Evolutionary conservation across 2,888 invertebrate genomes (phyloP), one percentile per base, ranked within the genome.

Genomic region (Pyrrhia umbra): DNA sequence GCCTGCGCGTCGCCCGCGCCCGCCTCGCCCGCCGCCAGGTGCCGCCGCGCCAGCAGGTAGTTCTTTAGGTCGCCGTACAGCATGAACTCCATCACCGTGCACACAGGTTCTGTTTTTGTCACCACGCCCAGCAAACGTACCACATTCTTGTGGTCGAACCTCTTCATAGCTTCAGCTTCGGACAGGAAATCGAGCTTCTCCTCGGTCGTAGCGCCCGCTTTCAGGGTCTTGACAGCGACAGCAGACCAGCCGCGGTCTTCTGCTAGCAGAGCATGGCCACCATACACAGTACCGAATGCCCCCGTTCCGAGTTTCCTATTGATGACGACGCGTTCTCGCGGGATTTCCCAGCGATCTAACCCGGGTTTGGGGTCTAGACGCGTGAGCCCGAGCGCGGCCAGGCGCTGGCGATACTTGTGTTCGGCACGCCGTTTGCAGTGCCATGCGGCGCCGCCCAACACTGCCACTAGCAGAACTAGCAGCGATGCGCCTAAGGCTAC

Each of bases 41-140:
- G 97, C 42, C 98, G 96, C 72, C 98, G 96, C 13, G 98, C 98
- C 74, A 98, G 90, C 61, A 99, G 95, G 91, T 97, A 99, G 8
- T 97, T 98, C 92, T 98, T 98, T 75, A 99, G 92, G 88, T 99
- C 98, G 20, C 98, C 99, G 87, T 98, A 98, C 37, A 98, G 93
- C 97, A 98, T 98, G 85, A 98, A 98, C 90, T 99, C 98, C 98
- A 99, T 98, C 13, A 99, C 96, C 0, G 98, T 98, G 85, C 98
- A 97, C 45, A 98, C 97, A 0, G 98, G 98, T 83, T 98, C 98
- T 45, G 96, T 96, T 84, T 97, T 97, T 0, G 98, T 97, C 81
- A 98, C 98, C 10, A 99, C 98, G 0, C 97, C 98, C 18, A 98
- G 91, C 27, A 99, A 93, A 77, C 96, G 96, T 13, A 99, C 97